These are phyloP conservation scores for Galeopterus variegatus DNA, from an alignment of 2,113 vertebrate species.

Conservation along the genomic window DNA sequence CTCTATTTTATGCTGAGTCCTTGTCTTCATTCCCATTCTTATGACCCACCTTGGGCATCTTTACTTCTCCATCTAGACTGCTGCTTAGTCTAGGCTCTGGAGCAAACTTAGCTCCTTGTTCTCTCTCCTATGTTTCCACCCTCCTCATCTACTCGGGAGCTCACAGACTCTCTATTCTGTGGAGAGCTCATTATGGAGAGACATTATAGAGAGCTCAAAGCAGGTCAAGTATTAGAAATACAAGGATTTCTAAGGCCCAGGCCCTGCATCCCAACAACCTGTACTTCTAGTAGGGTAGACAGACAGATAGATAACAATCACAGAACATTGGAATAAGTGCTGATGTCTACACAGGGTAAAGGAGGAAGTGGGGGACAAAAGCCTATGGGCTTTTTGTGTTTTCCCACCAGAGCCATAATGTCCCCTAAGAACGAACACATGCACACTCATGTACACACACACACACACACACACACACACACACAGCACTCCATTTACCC, in stretches of 20 bases:
- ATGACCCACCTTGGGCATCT: background rate
- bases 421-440: background rate
- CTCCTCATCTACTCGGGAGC: background rate
- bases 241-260: background rate
- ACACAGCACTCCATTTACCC: background rate
- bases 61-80: background rate
- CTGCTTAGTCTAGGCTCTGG: background rate
- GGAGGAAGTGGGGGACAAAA: background rate
- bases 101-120: background rate
- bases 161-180: background rate
- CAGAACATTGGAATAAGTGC: background rate
- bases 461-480: background rate
- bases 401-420: background rate
- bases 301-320: background rate
- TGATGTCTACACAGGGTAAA: background rate
- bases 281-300: background rate
- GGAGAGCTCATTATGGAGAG: background rate
- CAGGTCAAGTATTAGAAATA: background rate
- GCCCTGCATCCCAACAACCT: background rate
- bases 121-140: background rate
- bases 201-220: background rate
- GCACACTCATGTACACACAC: too few relatives aligned
- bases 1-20: background rate
- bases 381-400: background rate
- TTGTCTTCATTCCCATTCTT: background rate